Evolutionary conservation across 2,113 vertebrate species (phyloP).

Genomic region (Diglossa brunneiventris): DNA sequence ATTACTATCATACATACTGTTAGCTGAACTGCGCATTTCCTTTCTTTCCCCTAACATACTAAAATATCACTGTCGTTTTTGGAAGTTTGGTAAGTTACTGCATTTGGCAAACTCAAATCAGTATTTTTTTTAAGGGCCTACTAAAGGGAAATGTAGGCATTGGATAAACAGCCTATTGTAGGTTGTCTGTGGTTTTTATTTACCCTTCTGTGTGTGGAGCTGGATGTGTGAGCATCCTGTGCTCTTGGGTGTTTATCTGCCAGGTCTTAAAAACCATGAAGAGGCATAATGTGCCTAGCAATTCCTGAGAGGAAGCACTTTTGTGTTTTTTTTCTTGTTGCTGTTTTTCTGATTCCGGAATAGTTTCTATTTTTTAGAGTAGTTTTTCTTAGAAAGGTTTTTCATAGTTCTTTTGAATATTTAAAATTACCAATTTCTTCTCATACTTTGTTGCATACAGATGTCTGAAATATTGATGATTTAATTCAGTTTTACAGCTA

Average conservation of each 20-base stretch:
- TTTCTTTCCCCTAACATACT: neutral
- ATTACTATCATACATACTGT: neutral
- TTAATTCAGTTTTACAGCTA: neutral
- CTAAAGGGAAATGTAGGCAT: neutral
- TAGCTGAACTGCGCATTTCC: neutral
- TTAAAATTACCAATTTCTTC: neutral
- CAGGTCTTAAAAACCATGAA: neutral
- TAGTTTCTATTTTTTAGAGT: neutral
- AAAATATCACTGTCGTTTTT: neutral
- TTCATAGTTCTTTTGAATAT: neutral
- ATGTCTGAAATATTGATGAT: neutral
- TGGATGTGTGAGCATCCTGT: neutral
- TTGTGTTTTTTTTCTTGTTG: neutral
- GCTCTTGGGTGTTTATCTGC: neutral
- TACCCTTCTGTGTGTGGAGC: neutral
- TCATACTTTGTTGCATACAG: neutral
- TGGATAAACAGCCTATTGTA: neutral
- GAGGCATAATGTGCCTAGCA: neutral
- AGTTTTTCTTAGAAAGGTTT: neutral
- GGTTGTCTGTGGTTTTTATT: neutral
- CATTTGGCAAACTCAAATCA: neutral
- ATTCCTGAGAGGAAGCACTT: neutral
- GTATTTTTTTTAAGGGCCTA: neutral
- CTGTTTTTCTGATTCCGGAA: neutral
- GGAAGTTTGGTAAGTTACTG: neutral